These are phyloP conservation scores for Rhagophthalmus giganteus DNA, from an alignment of 2,888 invertebrate genomes.

Conservation along the genomic window DNA sequence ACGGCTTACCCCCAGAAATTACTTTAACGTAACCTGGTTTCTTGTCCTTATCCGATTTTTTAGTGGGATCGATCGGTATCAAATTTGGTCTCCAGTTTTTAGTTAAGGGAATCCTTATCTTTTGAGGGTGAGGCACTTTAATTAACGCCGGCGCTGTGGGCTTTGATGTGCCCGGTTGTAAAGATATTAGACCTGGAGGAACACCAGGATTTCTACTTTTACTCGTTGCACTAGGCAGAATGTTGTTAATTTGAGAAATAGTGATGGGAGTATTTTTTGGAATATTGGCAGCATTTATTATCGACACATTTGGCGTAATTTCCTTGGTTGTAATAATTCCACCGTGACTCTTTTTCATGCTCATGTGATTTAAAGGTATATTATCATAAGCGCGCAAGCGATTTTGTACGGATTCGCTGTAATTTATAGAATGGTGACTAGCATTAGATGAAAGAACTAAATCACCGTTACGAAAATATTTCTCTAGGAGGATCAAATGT, in stretches of 20 bases:
- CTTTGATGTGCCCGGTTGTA: conserved; percentile 47
- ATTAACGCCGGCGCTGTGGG: conserved; percentile 46
- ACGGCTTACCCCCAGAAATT: conserved; percentile 76
- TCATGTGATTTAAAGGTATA: conserved; percentile 44
- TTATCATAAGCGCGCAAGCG: conserved; percentile 77
- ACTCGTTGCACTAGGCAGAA: conserved; percentile 29
- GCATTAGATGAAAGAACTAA: conserved; percentile 73
- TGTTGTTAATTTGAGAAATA: conserved; percentile 48
- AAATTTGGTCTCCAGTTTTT: conserved; percentile 75
- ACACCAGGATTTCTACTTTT: conserved; percentile 38
- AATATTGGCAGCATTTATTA: conserved; percentile 48
- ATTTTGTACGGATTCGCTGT: conserved; percentile 79
- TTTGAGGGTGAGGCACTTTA: conserved; percentile 50
- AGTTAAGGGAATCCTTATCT: conserved; percentile 58
- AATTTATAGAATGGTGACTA: conserved; percentile 72
- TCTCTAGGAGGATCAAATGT: conserved; percentile 79
- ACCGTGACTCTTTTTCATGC: conserved; percentile 41
- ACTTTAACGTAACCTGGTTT: conserved; percentile 70
- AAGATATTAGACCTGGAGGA: conserved; percentile 51
- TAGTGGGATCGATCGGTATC: conserved; percentile 62
- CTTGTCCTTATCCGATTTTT: conserved; percentile 44
- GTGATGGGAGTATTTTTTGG: conserved; percentile 51
- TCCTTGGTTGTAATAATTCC: conserved; percentile 39
- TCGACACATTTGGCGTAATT: conserved; percentile 30
- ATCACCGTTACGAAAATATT: conserved; percentile 80